Percentiles rank a stretch among this genome's conserved stretches.
These are phyloP conservation scores for Beris chalybata DNA, from an alignment of 2,888 invertebrate genomes.

Conservation along the genomic window DNA sequence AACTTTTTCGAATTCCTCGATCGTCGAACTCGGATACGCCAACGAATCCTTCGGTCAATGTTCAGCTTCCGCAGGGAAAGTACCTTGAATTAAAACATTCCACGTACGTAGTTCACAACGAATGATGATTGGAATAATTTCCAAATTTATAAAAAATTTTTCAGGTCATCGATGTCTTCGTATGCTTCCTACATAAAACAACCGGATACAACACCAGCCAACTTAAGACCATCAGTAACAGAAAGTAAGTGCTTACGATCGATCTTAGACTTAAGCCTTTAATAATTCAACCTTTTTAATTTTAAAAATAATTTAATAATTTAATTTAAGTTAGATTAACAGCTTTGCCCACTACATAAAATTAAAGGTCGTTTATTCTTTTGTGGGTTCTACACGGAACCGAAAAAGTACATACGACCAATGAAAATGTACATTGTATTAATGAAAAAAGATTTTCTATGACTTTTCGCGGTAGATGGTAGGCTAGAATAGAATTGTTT, in stretches of 20 bases:
- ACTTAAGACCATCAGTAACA: constrained; percentile 59
- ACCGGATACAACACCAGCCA: constrained; percentile 52
- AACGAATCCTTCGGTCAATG: constrained; percentile 2
- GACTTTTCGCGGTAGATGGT: no score
- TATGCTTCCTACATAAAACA: constrained; percentile 60
- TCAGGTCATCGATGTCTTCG: constrained; percentile 50
- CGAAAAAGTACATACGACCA: no score
- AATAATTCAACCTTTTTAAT: no score
- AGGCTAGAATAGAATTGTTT: no score
- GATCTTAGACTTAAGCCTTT: no score
- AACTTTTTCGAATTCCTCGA: constrained; percentile 23
- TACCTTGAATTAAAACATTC: constrained; percentile 52
- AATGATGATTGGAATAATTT: constrained; percentile 4
- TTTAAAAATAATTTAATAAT: no score
- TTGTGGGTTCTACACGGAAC: no score
- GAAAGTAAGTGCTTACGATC: constrained; percentile 59
- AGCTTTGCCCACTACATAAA: no score
- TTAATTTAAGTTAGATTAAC: no score
- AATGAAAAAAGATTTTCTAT: no score
- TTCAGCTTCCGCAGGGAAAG: constrained; percentile 42
- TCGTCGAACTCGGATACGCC: background rate
- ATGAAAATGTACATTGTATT: no score
- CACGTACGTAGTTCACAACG: constrained; percentile 34
- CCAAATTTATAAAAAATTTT: constrained; percentile 12
- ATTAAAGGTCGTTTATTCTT: no score